A percentile compares a stretch with the other conserved stretches of the same genome.
Conservation (phyloP, 2,888 invertebrate genomes). For the Scelioninae gen. 2 region DNA sequence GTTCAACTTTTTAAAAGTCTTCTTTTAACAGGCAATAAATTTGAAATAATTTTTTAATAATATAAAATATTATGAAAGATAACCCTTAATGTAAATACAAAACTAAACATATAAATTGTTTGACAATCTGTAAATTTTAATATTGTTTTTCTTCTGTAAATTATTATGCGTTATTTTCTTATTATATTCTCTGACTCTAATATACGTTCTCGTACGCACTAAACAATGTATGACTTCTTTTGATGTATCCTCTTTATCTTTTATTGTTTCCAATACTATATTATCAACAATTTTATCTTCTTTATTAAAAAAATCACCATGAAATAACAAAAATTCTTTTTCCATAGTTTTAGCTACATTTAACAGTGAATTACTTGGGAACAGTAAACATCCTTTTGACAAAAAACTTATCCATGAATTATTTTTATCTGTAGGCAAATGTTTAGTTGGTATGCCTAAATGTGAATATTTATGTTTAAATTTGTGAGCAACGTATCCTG, state of each 20-base stretch:
- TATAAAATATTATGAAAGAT: too few relatives aligned
- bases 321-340: neutral
- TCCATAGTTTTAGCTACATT: neutral
- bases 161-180: too few relatives aligned
- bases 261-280: neutral
- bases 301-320: neutral
- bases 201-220: slow-evolving; percentile 8
- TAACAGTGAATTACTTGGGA: too few relatives aligned
- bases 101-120: too few relatives aligned
- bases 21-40: too few relatives aligned
- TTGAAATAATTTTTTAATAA: too few relatives aligned
- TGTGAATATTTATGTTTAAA: slow-evolving; percentile 12
- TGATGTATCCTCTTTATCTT: neutral
- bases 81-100: too few relatives aligned
- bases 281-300: neutral
- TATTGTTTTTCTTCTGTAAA: too few relatives aligned
- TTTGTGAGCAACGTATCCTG: slow-evolving; percentile 15
- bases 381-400: neutral
- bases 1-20: too few relatives aligned
- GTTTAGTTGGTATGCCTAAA: slow-evolving; percentile 1
- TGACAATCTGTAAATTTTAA: too few relatives aligned
- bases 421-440: neutral
- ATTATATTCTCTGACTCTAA: too few relatives aligned
- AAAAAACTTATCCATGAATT: neutral
- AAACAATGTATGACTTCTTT: slow-evolving; percentile 5